These are phyloP conservation scores for Bicyclus anynana DNA, from an alignment of 1,140 invertebrate species.

Conservation along the genomic window DNA sequence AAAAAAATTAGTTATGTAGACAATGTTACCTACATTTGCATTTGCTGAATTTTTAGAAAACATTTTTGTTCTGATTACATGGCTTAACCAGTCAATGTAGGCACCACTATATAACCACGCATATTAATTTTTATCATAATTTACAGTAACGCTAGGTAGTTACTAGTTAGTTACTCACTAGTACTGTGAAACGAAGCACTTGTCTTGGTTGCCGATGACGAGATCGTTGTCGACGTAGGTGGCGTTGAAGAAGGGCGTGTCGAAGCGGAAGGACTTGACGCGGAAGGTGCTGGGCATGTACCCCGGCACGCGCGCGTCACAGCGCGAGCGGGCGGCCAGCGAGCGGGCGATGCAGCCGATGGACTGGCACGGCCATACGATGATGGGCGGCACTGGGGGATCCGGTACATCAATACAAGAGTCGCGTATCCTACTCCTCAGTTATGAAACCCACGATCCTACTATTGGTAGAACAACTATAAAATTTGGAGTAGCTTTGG, in stretches of 20 bases:
- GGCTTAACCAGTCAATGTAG: too few species aligned
- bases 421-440: too few species aligned
- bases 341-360: conserved; percentile 34
- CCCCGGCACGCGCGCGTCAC: conserved; percentile 29
- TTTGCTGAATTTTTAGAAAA: too few species aligned
- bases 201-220: conserved; percentile 42
- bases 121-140: too few species aligned
- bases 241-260: conserved; percentile 53
- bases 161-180: conserved; percentile 49
- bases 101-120: too few species aligned
- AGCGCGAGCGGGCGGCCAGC: conserved; percentile 40
- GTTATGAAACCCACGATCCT: too few species aligned
- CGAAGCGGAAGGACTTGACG: conserved; percentile 34
- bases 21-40: too few species aligned
- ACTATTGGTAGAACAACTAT: too few species aligned
- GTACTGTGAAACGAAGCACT: conserved; percentile 44
- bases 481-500: too few species aligned
- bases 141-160: not conserved
- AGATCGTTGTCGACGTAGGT: conserved; percentile 45
- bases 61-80: too few species aligned
- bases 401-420: not conserved
- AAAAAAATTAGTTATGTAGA: too few species aligned
- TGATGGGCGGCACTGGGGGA: conserved; percentile 14
- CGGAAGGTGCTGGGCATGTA: conserved; percentile 24
- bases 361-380: conserved; percentile 36